These are phyloP conservation scores for Porphyrio hochstetteri DNA, from an alignment of 2,113 vertebrate genomes.

Conservation along the genomic window DNA sequence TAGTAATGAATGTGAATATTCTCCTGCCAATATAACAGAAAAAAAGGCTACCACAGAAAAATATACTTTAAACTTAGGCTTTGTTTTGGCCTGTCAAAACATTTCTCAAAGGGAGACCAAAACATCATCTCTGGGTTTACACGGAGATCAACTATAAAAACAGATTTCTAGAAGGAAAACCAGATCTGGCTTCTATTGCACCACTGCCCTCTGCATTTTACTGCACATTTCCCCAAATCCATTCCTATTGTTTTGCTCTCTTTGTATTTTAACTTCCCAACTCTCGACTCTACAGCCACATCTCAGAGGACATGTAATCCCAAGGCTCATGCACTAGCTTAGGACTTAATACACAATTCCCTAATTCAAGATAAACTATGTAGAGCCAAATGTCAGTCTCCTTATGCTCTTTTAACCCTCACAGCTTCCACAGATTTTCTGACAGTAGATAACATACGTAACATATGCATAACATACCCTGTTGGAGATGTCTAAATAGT, in stretches of 20 bases:
- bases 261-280: not conserved
- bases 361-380: not conserved
- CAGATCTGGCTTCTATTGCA: not conserved
- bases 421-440: not conserved
- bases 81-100: not conserved
- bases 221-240: not conserved
- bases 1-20: not conserved
- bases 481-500: not conserved
- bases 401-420: not conserved
- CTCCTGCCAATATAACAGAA: not conserved
- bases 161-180: not conserved
- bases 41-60: not conserved
- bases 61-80: not conserved
- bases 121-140: not conserved
- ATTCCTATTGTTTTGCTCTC: not conserved
- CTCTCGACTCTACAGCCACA: fast-evolving
- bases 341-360: not conserved
- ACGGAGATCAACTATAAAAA: not conserved
- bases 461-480: not conserved
- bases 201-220: not conserved
- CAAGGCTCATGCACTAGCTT: not conserved
- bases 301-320: not conserved
- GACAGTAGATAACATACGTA: not conserved
- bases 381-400: not conserved
- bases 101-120: not conserved